A percentile compares a stretch with the other conserved stretches of the same genome.
phyloP scores from a whole-genome alignment of 2,888 invertebrate species.

The Labia minor region DNA sequence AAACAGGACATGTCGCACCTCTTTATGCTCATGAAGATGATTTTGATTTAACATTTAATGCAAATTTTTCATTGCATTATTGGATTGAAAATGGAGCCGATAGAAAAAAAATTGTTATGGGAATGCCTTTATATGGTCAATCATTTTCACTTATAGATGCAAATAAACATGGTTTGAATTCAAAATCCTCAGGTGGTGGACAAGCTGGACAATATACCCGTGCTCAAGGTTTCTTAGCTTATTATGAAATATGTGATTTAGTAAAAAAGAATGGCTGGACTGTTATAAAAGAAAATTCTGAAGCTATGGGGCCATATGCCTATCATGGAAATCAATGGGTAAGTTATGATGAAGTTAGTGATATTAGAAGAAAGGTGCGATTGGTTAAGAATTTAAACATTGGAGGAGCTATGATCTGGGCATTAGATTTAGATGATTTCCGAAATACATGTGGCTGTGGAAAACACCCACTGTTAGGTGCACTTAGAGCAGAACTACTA shows the following conservation, averaged over 20 bases:
- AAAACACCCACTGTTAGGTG: conserved; percentile 53
- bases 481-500: conserved; percentile 48
- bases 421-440: conserved; percentile 68
- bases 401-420: conserved; percentile 69
- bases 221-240: conserved; percentile 63
- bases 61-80: conserved; percentile 59
- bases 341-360: conserved; percentile 56
- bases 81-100: conserved; percentile 59
- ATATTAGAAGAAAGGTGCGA: conserved; percentile 47
- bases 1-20: conserved; percentile 65
- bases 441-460: conserved; percentile 55
- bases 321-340: conserved; percentile 65
- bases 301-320: conserved; percentile 61
- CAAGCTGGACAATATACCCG: conserved; percentile 56
- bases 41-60: conserved; percentile 53
- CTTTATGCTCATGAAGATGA: conserved; percentile 54
- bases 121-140: conserved; percentile 67
- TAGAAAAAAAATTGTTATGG: conserved; percentile 55
- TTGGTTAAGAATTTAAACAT: conserved; percentile 47
- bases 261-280: conserved; percentile 48
- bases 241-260: conserved; percentile 61
- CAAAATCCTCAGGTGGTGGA: conserved; percentile 53
- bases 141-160: conserved; percentile 53
- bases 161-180: conserved; percentile 43
- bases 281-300: conserved; percentile 49